Evolutionary conservation across 2,888 invertebrate genomes (phyloP).

Genomic region (Phyto melanocephala): DNA sequence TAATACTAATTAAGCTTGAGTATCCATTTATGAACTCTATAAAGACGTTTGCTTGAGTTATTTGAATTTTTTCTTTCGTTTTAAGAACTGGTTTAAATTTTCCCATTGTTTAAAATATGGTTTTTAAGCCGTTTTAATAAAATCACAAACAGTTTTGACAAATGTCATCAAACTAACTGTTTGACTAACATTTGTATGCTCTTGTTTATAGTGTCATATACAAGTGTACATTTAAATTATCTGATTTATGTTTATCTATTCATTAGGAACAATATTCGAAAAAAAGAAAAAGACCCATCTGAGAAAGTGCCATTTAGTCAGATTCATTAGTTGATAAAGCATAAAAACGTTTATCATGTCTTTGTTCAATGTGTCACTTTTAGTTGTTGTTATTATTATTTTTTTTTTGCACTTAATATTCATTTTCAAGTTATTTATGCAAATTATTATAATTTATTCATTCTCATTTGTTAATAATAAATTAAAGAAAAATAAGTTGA

Average conservation of each 20-base stretch:
- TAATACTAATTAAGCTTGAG: too few species aligned
- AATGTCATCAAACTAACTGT: too few species aligned
- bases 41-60: too few species aligned
- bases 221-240: neutral
- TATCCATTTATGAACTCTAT: too few species aligned
- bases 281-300: neutral
- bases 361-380: constrained; percentile 37
- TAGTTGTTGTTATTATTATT: neutral
- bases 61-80: too few species aligned
- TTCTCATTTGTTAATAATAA: constrained; percentile 20
- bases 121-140: too few species aligned
- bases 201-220: too few species aligned
- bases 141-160: too few species aligned
- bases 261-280: neutral
- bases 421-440: constrained; percentile 22
- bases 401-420: neutral
- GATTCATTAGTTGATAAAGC: constrained; percentile 32
- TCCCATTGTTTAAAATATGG: too few species aligned
- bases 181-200: too few species aligned
- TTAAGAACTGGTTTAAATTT: too few species aligned
- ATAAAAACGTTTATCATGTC: constrained; percentile 32
- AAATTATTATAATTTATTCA: constrained; percentile 36
- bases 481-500: neutral
- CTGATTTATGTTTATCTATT: neutral
- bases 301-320: neutral